Conservation (phyloP, 1,140 invertebrate genomes). For the Hydropsyche tenuis region DNA sequence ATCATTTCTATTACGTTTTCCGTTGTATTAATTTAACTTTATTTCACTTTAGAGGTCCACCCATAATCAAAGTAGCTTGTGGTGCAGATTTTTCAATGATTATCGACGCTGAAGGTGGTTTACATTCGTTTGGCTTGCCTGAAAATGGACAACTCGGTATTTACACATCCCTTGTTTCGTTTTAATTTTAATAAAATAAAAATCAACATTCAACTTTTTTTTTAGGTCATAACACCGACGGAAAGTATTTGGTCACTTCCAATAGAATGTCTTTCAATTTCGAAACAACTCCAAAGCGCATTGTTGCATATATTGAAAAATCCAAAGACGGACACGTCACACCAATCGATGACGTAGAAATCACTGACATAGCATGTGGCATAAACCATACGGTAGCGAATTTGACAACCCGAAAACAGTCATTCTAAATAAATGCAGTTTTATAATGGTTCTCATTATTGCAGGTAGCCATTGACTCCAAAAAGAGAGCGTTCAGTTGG, state of each 20-base stretch:
- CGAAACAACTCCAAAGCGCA: slow-evolving; percentile 82
- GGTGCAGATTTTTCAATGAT: slow-evolving; percentile 93
- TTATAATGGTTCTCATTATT: slow-evolving; percentile 31
- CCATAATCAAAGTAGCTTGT: slow-evolving; percentile 84
- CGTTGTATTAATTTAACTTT: slow-evolving; percentile 17
- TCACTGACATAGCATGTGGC: slow-evolving; percentile 89
- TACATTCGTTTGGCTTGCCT: slow-evolving; percentile 91
- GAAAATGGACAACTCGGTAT: slow-evolving; percentile 88
- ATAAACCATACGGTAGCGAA: slow-evolving; percentile 83
- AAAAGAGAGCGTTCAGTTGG: slow-evolving; percentile 89
- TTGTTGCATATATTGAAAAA: slow-evolving; percentile 88
- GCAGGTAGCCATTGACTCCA: slow-evolving; percentile 84
- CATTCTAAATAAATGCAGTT: background rate
- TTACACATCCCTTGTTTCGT: background rate
- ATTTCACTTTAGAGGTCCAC: slow-evolving; percentile 68
- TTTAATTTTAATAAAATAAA: too few relatives aligned
- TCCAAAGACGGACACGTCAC: slow-evolving; percentile 84
- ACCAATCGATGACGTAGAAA: slow-evolving; percentile 84
- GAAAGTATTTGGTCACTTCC: slow-evolving; percentile 89
- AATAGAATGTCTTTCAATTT: slow-evolving; percentile 88
- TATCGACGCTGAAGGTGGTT: slow-evolving; percentile 83
- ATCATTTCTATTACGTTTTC: slow-evolving; percentile 20
- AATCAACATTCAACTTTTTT: background rate
- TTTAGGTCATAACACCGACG: slow-evolving; percentile 89
- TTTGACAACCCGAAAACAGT: background rate